Base-by-base conservation (phyloP, 2,113 vertebrate genomes). In the Festucalex cinctus region DNA sequence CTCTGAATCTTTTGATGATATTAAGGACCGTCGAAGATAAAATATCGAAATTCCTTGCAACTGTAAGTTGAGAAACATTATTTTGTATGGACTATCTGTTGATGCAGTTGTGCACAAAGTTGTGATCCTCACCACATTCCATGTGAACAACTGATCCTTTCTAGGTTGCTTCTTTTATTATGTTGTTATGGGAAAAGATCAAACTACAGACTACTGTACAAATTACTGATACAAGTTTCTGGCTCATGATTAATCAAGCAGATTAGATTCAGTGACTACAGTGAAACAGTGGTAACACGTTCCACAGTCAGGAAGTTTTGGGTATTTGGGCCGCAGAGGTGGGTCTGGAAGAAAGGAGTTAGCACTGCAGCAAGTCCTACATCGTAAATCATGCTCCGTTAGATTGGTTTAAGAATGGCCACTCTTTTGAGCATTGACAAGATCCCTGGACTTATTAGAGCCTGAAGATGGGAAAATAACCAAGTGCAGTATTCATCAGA, bases 401-500 rank as follows among this genome's bases (percentile, higher is more conserved):
- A 86, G 83, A 87, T 85, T 89, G 82, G 81, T 88, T 90, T 89
- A 88, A 89, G 87, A 89, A 69, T 66, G 81, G 87, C 82, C 79
- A 85, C 81, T 83, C 85, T 80, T 85, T 82, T 74, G 81, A 82
- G 86, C 77, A 79, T 80, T 66, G 80, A 82, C 82, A 85, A 57
- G 78, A 82, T 91, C 87, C 81, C 85, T 75, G 59, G 80, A 81
- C 88, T 92, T 91, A 90, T 91, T 91, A 90, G 82, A 83, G 82
- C 76, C 79, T 77, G 81, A 83, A 59, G 69, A 80, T 75, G 80
- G 68, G 84, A 85, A 73, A 79, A 85, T 82, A 85, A 81, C 76
- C 73, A 69, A 77, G 80, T 75, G 70, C 70, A 74, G 86, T 83
- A 91, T 91, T 91, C 75, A 89, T 90, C 89, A 88, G 76, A 66